A percentile compares a stretch with the other conserved stretches of the same genome.
Evolutionary conservation across 2,888 invertebrate species (phyloP).

Genomic region (Sepioteuthis lessoniana): DNA sequence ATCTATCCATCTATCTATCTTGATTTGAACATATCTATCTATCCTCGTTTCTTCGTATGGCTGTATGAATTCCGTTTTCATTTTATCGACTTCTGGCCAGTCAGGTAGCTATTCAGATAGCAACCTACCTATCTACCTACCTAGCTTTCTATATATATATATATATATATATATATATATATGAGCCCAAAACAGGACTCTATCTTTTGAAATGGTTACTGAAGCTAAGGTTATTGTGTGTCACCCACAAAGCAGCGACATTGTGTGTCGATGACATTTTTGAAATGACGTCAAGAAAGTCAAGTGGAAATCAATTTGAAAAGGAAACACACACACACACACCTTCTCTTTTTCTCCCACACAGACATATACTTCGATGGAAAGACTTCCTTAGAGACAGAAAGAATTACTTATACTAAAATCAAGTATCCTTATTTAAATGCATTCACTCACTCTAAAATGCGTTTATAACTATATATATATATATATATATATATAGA

Average conservation of each 20-base stretch:
- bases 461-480: too few species aligned
- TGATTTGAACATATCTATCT: too few species aligned
- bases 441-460: too few species aligned
- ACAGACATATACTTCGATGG: neutral
- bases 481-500: too few species aligned
- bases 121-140: neutral
- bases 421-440: too few species aligned
- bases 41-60: too few species aligned
- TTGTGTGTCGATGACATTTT: neutral
- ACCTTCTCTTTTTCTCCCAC: neutral
- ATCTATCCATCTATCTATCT: neutral
- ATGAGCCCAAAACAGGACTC: too few species aligned
- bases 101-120: neutral
- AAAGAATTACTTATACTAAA: too few species aligned
- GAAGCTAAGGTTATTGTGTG: neutral
- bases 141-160: too few species aligned
- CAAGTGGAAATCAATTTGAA: conserved; percentile 8
- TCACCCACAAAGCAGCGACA: neutral
- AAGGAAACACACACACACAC: neutral
- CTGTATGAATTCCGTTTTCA: neutral
- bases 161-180: too few species aligned
- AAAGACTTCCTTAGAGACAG: too few species aligned
- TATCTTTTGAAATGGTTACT: neutral
- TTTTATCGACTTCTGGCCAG: neutral
- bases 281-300: conserved; percentile 8